Percentiles rank a stretch among this genome's conserved stretches.
phyloP scores from a whole-genome alignment of 2,888 invertebrate species.

The Pteria penguin region DNA sequence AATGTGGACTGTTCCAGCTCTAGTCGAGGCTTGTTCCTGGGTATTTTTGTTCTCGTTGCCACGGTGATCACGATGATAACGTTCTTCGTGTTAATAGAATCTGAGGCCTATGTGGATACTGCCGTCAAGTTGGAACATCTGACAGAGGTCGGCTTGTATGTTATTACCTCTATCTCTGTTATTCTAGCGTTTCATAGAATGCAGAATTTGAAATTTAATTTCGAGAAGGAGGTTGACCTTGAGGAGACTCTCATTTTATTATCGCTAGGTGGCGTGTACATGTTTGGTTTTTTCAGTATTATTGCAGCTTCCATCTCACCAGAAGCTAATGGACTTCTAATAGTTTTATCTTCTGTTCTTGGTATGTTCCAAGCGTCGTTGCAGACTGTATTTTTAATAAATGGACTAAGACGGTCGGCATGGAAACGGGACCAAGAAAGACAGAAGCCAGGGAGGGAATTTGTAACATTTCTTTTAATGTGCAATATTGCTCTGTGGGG shows the following conservation, averaged over 20 bases:
- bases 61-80: slow-evolving; percentile 88
- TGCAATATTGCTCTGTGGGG: slow-evolving; percentile 98
- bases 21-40: slow-evolving; percentile 90
- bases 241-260: slow-evolving; percentile 87
- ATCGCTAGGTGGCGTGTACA: slow-evolving; percentile 94
- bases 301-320: slow-evolving; percentile 92
- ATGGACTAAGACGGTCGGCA: slow-evolving; percentile 93
- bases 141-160: slow-evolving; percentile 92
- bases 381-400: slow-evolving; percentile 95
- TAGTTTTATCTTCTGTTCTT: slow-evolving; percentile 92
- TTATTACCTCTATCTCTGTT: slow-evolving; percentile 92
- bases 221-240: slow-evolving; percentile 50
- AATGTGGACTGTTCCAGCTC: slow-evolving; percentile 89
- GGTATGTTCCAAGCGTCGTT: slow-evolving; percentile 95
- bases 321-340: slow-evolving; percentile 90
- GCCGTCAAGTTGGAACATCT: slow-evolving; percentile 95
- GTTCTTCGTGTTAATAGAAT: slow-evolving; percentile 93
- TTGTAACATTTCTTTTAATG: slow-evolving; percentile 95
- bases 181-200: slow-evolving; percentile 91
- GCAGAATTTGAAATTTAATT: slow-evolving; percentile 81
- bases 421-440: slow-evolving; percentile 95
- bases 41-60: slow-evolving; percentile 84
- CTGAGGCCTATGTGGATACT: slow-evolving; percentile 88
- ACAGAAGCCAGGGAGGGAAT: slow-evolving; percentile 96
- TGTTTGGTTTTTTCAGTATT: slow-evolving; percentile 94